These are phyloP conservation scores for Cyphomyrmex costatus DNA, from an alignment of 1,140 invertebrate genomes.

Conservation along the genomic window DNA sequence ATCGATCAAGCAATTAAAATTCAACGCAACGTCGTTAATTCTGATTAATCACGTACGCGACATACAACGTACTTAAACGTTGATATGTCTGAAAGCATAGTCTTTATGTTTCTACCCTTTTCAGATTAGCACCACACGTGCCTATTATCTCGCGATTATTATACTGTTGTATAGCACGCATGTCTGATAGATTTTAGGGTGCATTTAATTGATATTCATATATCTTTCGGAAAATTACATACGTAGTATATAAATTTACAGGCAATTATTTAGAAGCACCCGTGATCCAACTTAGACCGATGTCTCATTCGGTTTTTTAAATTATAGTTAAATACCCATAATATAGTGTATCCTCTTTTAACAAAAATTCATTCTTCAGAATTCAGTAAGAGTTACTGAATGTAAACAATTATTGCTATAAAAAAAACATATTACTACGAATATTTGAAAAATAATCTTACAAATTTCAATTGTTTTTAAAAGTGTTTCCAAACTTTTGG, in stretches of 20 bases:
- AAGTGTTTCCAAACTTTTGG: neutral
- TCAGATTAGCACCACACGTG: constrained; percentile 18
- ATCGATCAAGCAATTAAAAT: constrained; percentile 53
- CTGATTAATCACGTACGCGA: neutral
- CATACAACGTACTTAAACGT: constrained; percentile 47
- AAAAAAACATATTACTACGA: too few species aligned
- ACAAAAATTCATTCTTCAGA: too few species aligned
- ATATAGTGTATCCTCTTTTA: too few species aligned
- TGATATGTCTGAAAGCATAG: constrained; percentile 29
- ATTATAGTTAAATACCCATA: too few species aligned
- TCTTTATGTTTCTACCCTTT: constrained; percentile 37
- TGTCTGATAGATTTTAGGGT: constrained; percentile 38
- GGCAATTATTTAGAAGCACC: too few species aligned
- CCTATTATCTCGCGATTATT: constrained; percentile 5
- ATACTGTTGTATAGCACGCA: constrained; percentile 11
- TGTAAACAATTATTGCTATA: too few species aligned
- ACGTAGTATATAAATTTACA: too few species aligned
- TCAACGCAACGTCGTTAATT: constrained; percentile 33
- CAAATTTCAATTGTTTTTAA: too few species aligned
- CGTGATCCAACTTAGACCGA: too few species aligned
- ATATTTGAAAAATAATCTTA: too few species aligned
- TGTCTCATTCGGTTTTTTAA: too few species aligned
- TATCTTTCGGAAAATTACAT: constrained; percentile 3
- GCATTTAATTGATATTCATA: neutral
- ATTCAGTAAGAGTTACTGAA: too few species aligned